Conservation (phyloP, 2,113 vertebrate genomes). For the Cranoglanis bouderius region DNA sequence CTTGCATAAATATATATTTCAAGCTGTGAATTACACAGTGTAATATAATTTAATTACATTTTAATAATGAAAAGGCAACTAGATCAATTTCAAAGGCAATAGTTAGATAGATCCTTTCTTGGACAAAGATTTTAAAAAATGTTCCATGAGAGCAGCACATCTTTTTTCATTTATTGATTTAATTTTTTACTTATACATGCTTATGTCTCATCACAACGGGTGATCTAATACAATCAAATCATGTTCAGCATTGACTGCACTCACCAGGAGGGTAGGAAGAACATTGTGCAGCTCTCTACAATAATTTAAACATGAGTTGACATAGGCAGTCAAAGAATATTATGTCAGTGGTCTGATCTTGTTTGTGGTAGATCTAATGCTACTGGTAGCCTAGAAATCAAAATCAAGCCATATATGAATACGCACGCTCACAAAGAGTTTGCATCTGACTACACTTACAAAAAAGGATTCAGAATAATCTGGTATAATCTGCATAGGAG, state of each 20-base stretch:
- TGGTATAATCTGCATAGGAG: not conserved
- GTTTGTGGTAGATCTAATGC: not conserved
- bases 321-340: slow-evolving; percentile 22
- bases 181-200: not conserved
- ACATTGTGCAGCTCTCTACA: slow-evolving; percentile 16
- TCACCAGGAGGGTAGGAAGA: not conserved
- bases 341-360: slow-evolving; percentile 31
- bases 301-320: slow-evolving; percentile 16
- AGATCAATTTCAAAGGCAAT: slow-evolving; percentile 7
- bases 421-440: not conserved
- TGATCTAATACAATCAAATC: slow-evolving; percentile 27
- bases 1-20: slow-evolving; percentile 6
- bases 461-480: not conserved
- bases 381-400: slow-evolving; percentile 17
- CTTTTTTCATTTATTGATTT: too few species aligned
- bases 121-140: not conserved
- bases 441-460: slow-evolving; percentile 1
- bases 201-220: slow-evolving; percentile 8
- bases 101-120: not conserved
- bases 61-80: slow-evolving; percentile 15
- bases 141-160: not conserved
- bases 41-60: slow-evolving; percentile 21
- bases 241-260: not conserved
- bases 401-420: not conserved
- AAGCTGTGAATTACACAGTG: slow-evolving; percentile 1